A percentile compares a stretch with the other conserved stretches of the same genome.
Conservation (phyloP, 2,797 vertebrate species). For the Allobates femoralis region DNA sequence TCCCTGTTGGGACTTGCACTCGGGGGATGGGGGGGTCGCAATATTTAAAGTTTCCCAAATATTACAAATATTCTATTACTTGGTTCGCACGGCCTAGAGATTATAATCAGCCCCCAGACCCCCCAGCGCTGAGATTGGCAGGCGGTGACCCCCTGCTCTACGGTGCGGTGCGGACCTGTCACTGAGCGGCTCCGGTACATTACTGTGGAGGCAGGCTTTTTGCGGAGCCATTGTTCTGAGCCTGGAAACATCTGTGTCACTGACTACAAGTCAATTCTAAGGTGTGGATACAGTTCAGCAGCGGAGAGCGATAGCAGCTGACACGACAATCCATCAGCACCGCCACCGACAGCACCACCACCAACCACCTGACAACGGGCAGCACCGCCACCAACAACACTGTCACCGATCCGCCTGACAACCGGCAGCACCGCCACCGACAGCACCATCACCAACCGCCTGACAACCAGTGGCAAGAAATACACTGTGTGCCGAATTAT, state of each 20-base stretch:
- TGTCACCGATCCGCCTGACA: too few relatives aligned
- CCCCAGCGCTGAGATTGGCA: constrained; percentile 27
- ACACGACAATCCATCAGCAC: not conserved
- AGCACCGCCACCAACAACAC: not conserved
- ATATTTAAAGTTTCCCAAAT: constrained; percentile 12
- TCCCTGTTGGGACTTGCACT: constrained; percentile 13
- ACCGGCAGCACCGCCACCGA: too few relatives aligned
- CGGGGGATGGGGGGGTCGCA: not conserved
- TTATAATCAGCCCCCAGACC: constrained; percentile 25
- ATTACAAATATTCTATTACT: not conserved
- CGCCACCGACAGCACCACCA: not conserved
- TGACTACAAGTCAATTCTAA: not conserved
- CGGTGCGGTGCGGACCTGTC: constrained; percentile 11
- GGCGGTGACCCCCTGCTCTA: constrained; percentile 15
- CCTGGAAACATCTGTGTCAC: constrained; percentile 24
- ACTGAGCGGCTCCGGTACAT: constrained; percentile 1
- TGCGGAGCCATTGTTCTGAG: not conserved
- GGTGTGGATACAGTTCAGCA: constrained; percentile 4
- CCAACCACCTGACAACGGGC: not conserved
- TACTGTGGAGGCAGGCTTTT: not conserved
- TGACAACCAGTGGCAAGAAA: too few relatives aligned
- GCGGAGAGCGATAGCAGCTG: not conserved
- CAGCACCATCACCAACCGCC: too few relatives aligned
- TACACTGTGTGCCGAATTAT: too few relatives aligned
- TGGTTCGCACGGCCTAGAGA: constrained; percentile 33